A percentile compares a stretch with the other conserved stretches of the same genome.
Conservation (phyloP, 2,888 invertebrate genomes). For the Abrostola tripartita region DNA sequence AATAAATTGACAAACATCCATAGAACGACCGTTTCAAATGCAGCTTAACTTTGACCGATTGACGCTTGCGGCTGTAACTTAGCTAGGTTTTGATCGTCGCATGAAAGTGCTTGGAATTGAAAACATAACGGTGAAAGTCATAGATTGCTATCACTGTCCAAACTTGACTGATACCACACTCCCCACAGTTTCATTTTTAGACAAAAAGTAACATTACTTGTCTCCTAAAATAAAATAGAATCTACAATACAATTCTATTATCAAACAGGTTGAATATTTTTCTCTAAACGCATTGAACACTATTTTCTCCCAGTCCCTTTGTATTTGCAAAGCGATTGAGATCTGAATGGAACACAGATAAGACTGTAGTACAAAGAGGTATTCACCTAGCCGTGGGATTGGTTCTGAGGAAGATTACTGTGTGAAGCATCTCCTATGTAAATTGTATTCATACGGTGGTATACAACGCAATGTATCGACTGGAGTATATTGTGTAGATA, state of each 20-base stretch:
- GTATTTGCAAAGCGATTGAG: constrained; percentile 3
- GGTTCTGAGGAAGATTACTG: neutral
- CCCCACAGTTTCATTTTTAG: no score
- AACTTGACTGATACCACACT: no score
- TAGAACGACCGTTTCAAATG: no score
- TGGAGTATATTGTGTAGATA: neutral
- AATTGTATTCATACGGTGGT: constrained; percentile 1
- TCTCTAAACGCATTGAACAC: neutral
- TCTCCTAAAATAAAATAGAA: neutral
- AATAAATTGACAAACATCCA: no score
- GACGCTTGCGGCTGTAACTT: no score
- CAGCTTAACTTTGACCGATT: no score
- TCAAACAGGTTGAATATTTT: neutral
- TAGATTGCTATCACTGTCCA: no score
- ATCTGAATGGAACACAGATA: constrained; percentile 3
- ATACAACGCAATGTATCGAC: neutral
- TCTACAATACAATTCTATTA: neutral
- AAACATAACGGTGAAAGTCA: no score
- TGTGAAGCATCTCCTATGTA: neutral
- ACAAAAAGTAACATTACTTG: no score
- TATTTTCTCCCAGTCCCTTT: neutral
- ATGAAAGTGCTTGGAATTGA: no score
- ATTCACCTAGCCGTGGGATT: constrained; percentile 3
- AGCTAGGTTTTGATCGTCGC: no score
- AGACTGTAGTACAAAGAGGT: neutral